phyloP scores from a whole-genome alignment of 2,797 vertebrate species.

The Gallinago stenura region DNA sequence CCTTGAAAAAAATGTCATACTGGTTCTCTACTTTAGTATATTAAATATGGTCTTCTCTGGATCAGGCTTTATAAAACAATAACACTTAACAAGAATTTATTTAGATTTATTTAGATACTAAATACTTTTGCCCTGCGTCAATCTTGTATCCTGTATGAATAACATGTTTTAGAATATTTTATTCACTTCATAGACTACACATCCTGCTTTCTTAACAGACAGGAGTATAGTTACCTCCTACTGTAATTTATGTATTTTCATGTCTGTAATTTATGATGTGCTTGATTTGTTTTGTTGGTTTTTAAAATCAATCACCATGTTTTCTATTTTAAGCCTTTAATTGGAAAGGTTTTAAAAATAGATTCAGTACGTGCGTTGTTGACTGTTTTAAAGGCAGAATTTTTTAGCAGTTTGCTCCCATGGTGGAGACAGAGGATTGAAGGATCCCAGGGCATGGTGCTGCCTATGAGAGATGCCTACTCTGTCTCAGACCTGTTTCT shows the following conservation, averaged over 20 bases:
- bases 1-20: background rate
- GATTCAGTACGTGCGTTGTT: background rate
- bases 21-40: background rate
- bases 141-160: background rate
- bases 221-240: background rate
- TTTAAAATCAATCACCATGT: background rate
- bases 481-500: background rate
- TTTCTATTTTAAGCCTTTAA: constrained; percentile 34
- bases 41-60: background rate
- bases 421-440: background rate
- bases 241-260: background rate
- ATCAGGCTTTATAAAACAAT: background rate
- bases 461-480: background rate
- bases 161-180: background rate
- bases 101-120: background rate
- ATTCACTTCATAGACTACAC: background rate
- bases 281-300: background rate
- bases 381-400: background rate
- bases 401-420: background rate
- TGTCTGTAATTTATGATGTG: background rate
- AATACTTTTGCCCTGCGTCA: background rate
- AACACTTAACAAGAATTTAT: background rate
- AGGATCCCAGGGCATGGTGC: background rate
- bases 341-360: constrained; percentile 13
- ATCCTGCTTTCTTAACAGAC: background rate